phyloP scores from a whole-genome alignment of 2,888 invertebrate species.

The Deladenus siricidicola region DNA sequence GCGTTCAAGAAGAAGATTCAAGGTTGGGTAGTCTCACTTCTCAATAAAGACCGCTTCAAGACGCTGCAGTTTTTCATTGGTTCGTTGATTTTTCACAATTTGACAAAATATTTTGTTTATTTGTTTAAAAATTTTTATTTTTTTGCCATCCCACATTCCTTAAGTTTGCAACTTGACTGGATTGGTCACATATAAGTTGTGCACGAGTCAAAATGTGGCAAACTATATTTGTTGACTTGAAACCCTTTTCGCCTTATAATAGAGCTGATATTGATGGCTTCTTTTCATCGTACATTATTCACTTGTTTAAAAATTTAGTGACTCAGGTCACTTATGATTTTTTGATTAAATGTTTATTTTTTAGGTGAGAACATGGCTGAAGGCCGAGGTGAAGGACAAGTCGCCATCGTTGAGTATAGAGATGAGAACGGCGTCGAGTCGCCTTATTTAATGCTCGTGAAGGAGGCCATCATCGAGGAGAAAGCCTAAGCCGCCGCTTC shows the following conservation, averaged over 20 bases:
- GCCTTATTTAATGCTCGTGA: slow-evolving; percentile 88
- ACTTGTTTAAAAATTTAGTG: too few species aligned
- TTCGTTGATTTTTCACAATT: slow-evolving; percentile 7
- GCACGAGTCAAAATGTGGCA: too few species aligned
- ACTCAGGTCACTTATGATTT: too few species aligned
- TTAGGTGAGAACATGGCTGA: slow-evolving; percentile 49
- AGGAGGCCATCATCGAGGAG: slow-evolving; percentile 87
- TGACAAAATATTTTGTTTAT: neutral
- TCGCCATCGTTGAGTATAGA: slow-evolving; percentile 79
- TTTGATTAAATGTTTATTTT: neutral
- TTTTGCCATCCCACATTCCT: too few species aligned
- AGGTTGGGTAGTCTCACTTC: slow-evolving; percentile 44
- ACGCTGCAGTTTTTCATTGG: slow-evolving; percentile 50
- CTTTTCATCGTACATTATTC: too few species aligned
- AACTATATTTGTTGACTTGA: too few species aligned
- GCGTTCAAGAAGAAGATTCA: slow-evolving; percentile 53
- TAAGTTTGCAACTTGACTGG: too few species aligned
- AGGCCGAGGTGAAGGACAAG: slow-evolving; percentile 55
- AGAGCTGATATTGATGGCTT: neutral
- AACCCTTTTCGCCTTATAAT: neutral
- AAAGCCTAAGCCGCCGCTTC: slow-evolving; percentile 57
- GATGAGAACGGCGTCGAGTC: slow-evolving; percentile 51
- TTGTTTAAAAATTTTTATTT: neutral
- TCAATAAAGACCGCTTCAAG: slow-evolving; percentile 50
- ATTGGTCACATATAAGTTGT: too few species aligned